phyloP scores from a whole-genome alignment of 2,113 vertebrate species.

The Neomonachus schauinslandi region DNA sequence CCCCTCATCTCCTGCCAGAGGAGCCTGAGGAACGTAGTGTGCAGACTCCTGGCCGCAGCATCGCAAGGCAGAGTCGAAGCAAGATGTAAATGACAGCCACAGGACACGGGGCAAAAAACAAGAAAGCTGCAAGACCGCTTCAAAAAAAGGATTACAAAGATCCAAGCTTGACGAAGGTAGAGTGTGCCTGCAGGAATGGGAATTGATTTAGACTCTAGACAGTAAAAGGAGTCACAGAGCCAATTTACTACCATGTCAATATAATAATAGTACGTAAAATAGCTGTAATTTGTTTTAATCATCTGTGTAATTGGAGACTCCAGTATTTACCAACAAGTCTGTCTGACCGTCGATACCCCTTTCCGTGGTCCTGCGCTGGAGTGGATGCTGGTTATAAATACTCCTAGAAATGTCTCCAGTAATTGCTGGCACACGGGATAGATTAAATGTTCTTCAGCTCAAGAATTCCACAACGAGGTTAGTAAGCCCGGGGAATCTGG shows the following conservation, averaged over 20 bases:
- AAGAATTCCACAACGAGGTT: background rate
- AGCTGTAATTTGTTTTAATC: background rate
- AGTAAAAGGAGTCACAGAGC: background rate
- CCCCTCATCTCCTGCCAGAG: background rate
- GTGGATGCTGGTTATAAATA: background rate
- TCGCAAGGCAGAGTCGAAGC: background rate
- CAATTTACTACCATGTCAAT: background rate
- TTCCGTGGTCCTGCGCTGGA: background rate
- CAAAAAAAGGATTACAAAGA: background rate
- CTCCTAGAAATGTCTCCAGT: background rate
- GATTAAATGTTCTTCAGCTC: background rate
- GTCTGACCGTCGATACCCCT: background rate
- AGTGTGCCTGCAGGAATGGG: background rate
- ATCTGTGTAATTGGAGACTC: background rate
- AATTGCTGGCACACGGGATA: background rate
- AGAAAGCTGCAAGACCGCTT: background rate
- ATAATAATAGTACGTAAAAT: background rate
- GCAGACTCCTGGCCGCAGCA: background rate
- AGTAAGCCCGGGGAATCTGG: background rate
- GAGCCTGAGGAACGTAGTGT: background rate
- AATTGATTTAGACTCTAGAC: background rate
- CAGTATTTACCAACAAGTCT: conserved; percentile 37
- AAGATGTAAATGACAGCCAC: background rate
- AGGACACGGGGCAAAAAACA: background rate
- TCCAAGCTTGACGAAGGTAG: background rate